Conservation (phyloP, 2,888 invertebrate species). For the Lycia hirtaria region DNA sequence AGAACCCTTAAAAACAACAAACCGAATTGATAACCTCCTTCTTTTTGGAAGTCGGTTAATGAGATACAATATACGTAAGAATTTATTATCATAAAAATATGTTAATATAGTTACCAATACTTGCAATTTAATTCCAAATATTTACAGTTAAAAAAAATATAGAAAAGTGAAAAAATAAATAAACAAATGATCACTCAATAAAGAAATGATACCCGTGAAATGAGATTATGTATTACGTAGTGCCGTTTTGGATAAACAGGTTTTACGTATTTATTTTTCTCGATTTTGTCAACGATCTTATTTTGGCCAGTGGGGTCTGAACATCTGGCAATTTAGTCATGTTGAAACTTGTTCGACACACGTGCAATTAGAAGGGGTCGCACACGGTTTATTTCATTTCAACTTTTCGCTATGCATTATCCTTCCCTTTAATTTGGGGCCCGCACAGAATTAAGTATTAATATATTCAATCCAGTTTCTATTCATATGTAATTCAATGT, state of each 20-base stretch:
- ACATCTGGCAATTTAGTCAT: conserved; percentile 58
- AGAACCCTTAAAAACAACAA: no score
- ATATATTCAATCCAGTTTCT: conserved; percentile 83
- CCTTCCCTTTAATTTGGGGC: conserved; percentile 76
- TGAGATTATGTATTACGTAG: not conserved
- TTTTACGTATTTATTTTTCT: conserved; percentile 28
- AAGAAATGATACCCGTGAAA: no score
- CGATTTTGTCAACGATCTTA: conserved; percentile 29
- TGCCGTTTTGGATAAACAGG: conserved; percentile 18
- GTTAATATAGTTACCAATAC: no score
- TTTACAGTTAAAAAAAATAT: no score
- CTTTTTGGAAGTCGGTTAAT: no score
- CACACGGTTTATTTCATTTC: conserved; percentile 62
- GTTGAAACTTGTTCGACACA: conserved; percentile 71
- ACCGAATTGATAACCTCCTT: no score
- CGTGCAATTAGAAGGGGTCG: conserved; percentile 70
- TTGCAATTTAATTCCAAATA: no score
- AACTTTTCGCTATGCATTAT: conserved; percentile 77
- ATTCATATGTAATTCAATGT: conserved; percentile 81
- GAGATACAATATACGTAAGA: no score
- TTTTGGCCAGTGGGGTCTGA: conserved; percentile 37
- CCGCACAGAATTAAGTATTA: conserved; percentile 81
- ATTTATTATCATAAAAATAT: no score
- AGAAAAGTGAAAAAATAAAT: no score
- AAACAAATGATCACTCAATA: no score